Percentiles rank a stretch among this genome's conserved stretches.
These are phyloP conservation scores for Tangara arthus DNA, from an alignment of 2,797 vertebrate species.

Conservation along the genomic window DNA sequence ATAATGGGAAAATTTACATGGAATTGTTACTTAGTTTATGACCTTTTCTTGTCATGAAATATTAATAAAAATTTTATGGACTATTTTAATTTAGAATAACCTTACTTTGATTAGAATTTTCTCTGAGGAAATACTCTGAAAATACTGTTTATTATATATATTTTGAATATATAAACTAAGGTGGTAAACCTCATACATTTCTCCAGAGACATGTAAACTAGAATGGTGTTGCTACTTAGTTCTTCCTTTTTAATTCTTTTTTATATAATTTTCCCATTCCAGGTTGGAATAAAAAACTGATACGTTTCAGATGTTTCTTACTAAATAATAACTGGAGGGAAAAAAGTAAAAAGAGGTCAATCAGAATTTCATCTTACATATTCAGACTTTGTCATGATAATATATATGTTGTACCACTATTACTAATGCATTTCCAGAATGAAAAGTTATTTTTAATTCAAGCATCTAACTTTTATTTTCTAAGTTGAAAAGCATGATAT, in stretches of 20 bases:
- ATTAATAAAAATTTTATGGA: conserved; percentile 37
- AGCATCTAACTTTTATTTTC: background rate
- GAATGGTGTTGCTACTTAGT: background rate
- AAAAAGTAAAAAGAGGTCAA: background rate
- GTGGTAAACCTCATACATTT: background rate
- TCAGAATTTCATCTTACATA: background rate
- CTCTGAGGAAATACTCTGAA: background rate
- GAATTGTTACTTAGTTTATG: conserved; percentile 5
- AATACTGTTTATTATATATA: background rate
- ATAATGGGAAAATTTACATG: background rate
- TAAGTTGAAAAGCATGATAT: background rate
- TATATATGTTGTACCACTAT: background rate
- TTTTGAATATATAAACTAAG: background rate
- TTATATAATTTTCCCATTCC: background rate
- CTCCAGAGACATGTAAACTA: background rate
- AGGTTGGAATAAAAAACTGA: background rate
- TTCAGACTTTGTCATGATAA: background rate
- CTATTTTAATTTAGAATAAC: conserved; percentile 59
- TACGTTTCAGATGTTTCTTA: background rate
- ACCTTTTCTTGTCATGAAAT: conserved; percentile 49
- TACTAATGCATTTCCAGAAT: background rate
- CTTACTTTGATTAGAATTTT: conserved; percentile 61
- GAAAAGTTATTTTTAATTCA: background rate
- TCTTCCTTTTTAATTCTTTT: background rate
- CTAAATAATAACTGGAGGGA: background rate